Percentiles rank a stretch among this genome's conserved stretches.
These are phyloP conservation scores for Kryphioiulus occultus DNA, from an alignment of 2,888 invertebrate genomes.

Conservation along the genomic window DNA sequence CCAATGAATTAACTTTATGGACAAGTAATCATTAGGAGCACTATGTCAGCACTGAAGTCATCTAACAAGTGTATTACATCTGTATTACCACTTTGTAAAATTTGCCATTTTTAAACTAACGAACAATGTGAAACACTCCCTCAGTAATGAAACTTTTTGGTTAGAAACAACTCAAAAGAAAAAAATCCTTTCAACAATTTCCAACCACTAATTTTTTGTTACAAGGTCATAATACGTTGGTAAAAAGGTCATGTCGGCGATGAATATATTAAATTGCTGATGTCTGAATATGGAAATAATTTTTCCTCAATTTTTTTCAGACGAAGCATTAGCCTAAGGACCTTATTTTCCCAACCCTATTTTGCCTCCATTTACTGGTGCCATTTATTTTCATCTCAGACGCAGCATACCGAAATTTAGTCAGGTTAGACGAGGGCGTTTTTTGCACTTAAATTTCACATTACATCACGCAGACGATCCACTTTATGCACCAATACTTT, in stretches of 20 bases:
- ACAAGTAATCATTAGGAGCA: background rate
- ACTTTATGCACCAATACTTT: background rate
- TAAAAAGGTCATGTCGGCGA: background rate
- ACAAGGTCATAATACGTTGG: too few species aligned
- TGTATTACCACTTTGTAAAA: too few species aligned
- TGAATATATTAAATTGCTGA: background rate
- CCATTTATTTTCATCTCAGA: constrained; percentile 21
- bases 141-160: too few species aligned
- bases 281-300: background rate
- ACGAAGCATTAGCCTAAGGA: background rate
- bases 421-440: constrained; percentile 18
- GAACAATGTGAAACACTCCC: too few species aligned
- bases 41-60: background rate
- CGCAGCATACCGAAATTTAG: background rate
- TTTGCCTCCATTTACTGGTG: background rate
- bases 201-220: too few species aligned
- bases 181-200: too few species aligned
- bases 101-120: too few species aligned
- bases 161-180: too few species aligned
- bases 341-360: background rate
- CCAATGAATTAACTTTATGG: background rate
- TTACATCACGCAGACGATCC: background rate
- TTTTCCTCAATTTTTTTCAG: background rate
- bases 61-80: too few species aligned
- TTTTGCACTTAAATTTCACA: constrained; percentile 36